Evolutionary conservation across 2,797 vertebrate genomes (phyloP).

Genomic region (Sphenodon punctatus): DNA sequence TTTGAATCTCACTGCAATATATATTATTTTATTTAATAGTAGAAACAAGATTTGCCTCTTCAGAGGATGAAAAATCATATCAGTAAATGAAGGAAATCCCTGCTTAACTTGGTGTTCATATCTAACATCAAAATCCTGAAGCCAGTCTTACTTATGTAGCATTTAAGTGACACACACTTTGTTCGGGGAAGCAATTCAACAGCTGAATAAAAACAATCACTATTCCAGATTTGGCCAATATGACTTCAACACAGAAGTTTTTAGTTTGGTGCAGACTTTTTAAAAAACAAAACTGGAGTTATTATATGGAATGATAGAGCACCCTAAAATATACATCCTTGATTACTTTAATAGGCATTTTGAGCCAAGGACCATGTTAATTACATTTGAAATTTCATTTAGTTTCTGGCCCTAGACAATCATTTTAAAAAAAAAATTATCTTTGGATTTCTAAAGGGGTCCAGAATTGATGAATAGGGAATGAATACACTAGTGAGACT

Average conservation of each 20-base stretch:
- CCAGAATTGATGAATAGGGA: not conserved
- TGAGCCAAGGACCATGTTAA: not conserved
- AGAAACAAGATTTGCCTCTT: not conserved
- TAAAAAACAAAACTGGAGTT: not conserved
- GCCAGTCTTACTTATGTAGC: not conserved
- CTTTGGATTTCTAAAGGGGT: not conserved
- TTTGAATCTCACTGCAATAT: not conserved
- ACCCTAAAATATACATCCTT: not conserved
- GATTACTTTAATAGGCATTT: not conserved
- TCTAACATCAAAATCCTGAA: not conserved
- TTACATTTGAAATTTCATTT: fast-evolving
- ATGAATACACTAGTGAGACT: not conserved
- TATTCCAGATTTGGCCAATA: not conserved
- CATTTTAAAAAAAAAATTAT: not conserved
- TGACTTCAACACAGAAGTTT: fast-evolving
- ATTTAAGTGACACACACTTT: not conserved
- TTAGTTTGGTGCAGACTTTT: not conserved
- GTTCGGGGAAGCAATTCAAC: fast-evolving
- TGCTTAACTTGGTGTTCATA: not conserved
- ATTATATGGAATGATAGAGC: not conserved
- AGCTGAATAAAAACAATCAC: not conserved
- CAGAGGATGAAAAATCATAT: not conserved
- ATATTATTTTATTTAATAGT: not conserved
- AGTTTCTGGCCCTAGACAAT: not conserved
- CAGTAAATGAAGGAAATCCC: not conserved